These are phyloP conservation scores for Ceryle rudis DNA, from an alignment of 2,797 vertebrate species.

Conservation along the genomic window DNA sequence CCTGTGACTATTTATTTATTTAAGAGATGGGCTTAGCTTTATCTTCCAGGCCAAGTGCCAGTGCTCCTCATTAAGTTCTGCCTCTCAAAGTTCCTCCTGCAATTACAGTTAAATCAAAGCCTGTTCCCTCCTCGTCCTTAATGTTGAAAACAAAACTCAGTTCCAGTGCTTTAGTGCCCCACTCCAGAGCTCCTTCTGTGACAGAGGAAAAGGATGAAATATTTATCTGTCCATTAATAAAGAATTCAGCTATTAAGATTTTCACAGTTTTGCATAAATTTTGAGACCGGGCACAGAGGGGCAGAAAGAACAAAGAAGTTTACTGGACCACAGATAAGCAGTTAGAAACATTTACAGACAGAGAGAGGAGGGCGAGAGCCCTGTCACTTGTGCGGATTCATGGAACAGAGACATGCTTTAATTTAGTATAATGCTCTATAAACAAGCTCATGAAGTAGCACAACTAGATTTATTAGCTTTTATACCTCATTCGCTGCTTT, in stretches of 20 bases:
- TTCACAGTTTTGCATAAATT: not conserved
- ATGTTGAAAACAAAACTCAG: not conserved
- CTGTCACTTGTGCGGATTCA: not conserved
- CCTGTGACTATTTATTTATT: slow-evolving; percentile 14
- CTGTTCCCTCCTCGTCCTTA: not conserved
- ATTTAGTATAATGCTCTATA: not conserved
- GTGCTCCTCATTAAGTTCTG: not conserved
- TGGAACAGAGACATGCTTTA: not conserved
- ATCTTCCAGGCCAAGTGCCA: slow-evolving; percentile 37
- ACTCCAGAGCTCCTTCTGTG: not conserved
- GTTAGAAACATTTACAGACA: not conserved
- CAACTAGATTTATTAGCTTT: not conserved
- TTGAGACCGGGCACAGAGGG: not conserved
- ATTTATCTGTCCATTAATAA: not conserved
- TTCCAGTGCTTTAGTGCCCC: not conserved
- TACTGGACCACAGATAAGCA: not conserved
- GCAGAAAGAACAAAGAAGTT: not conserved
- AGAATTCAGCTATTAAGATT: not conserved
- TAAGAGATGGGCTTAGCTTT: slow-evolving; percentile 14
- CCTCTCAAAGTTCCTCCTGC: not conserved
- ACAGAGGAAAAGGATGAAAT: not conserved
- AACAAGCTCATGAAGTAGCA: not conserved
- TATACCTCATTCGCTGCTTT: not conserved
- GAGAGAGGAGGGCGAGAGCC: not conserved
- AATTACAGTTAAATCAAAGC: not conserved